A percentile compares a stretch with the other conserved stretches of the same genome.
phyloP scores from a whole-genome alignment of 2,888 invertebrate genomes.

The Vanessa cardui region DNA sequence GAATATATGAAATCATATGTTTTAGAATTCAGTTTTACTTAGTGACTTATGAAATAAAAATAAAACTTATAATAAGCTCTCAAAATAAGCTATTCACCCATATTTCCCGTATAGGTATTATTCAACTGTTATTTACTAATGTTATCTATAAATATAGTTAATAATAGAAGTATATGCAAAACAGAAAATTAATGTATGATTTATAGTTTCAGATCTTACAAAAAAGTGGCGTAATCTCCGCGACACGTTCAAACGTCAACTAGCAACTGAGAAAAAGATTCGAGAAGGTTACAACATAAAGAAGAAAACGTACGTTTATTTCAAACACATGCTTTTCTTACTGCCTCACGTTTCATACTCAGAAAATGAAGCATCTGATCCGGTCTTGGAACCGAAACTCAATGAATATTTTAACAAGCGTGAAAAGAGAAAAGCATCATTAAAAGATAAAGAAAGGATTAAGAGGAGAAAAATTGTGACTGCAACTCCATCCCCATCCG shows the following conservation, averaged over 20 bases:
- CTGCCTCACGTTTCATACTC: slow-evolving; percentile 46
- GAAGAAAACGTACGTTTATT: slow-evolving; percentile 54
- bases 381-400: slow-evolving; percentile 31
- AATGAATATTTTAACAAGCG: slow-evolving; percentile 34
- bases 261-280: slow-evolving; percentile 46
- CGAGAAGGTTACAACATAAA: slow-evolving; percentile 44
- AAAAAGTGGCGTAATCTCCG: slow-evolving; percentile 59
- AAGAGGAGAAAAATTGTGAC: slow-evolving; percentile 8
- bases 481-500: background rate
- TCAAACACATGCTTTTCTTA: slow-evolving; percentile 55
- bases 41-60: too few relatives aligned
- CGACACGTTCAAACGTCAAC: slow-evolving; percentile 54
- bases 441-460: slow-evolving; percentile 7
- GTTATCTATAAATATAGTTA: too few relatives aligned
- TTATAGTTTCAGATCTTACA: slow-evolving; percentile 48
- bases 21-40: too few relatives aligned
- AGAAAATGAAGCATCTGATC: slow-evolving; percentile 23
- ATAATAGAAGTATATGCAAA: background rate
- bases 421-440: slow-evolving; percentile 11
- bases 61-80: too few relatives aligned
- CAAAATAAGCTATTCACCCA: too few relatives aligned
- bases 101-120: too few relatives aligned
- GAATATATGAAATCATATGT: too few relatives aligned
- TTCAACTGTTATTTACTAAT: too few relatives aligned
- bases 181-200: background rate